Base-by-base conservation (phyloP, 2,113 vertebrate genomes). In the Burhinus oedicnemus region DNA sequence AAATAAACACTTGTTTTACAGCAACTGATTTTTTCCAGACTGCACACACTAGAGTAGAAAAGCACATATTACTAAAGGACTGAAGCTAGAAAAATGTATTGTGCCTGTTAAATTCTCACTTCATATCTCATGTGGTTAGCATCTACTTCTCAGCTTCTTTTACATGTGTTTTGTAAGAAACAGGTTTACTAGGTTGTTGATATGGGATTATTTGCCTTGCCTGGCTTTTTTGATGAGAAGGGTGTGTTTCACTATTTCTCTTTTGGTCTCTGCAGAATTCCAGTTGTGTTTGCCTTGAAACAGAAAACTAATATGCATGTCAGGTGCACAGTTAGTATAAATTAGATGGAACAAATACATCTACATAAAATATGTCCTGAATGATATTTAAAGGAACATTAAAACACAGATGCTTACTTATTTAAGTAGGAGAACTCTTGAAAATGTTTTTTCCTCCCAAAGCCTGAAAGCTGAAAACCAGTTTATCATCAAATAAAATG, bases 401-500 rank as follows among this genome's bases (percentile, higher is more conserved):
- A 91, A 97, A 97, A 81, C 57, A 96, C 23, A 94, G 17, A 68
- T 22, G 36, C 4, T 90, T 89, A 78, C 72, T 79, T 60, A 84
- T 94, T 93, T 79, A 79, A 92, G 54, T 57, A 69, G 32, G 5
- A 74, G 71, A 90, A 89, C 49, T 84, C 57, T 62, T 61, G 38
- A 81, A 74, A 66, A 79, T 60, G 8, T 55, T 88, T 92, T 92
- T 40, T 78, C 92, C 74, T 91, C 40, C 49, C 40, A 84, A 92
- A 93, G 36, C 12, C 30, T 49, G 6, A 44, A 85, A 75, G 34
- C 20, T 83, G 30, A 95, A 96, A 95, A 79, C 16, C n/a, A 95
- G 60, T 82, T 97, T 94, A 96, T 76, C 81, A 90, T 15, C 61
- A 93, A 87, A 93, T 95, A 95, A 96, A 96, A 92, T 10, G 9